These are phyloP conservation scores for Watsonalla cultraria DNA, from an alignment of 2,888 invertebrate genomes.

Conservation along the genomic window DNA sequence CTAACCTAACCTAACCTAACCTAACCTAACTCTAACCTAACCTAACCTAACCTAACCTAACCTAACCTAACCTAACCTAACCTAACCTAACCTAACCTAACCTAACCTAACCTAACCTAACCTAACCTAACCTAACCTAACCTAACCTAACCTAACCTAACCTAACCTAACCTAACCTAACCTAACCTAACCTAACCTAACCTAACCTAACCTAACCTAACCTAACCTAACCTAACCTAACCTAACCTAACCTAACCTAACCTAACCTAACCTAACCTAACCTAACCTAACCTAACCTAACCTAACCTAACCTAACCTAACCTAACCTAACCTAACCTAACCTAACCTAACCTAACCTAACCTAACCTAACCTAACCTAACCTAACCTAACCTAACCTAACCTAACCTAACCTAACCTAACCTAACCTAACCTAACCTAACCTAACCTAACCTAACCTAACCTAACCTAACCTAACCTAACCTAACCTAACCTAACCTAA, in stretches of 20 bases:
- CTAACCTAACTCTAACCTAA: constrained; percentile 16
- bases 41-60: constrained; percentile 18
- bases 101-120: constrained; percentile 16
- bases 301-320: constrained; percentile 19
- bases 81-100: constrained; percentile 16
- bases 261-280: constrained; percentile 18
- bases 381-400: constrained; percentile 20
- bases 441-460: not conserved
- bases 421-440: constrained; percentile 14
- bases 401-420: constrained; percentile 18
- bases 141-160: constrained; percentile 21
- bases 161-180: constrained; percentile 20
- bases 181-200: constrained; percentile 20
- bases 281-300: constrained; percentile 19
- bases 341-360: constrained; percentile 17
- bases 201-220: constrained; percentile 21
- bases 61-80: constrained; percentile 17
- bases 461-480: constrained; percentile 3
- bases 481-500: constrained; percentile 2
- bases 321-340: constrained; percentile 20
- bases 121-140: constrained; percentile 19
- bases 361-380: constrained; percentile 18
- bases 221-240: constrained; percentile 19
- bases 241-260: constrained; percentile 17
- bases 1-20: constrained; percentile 18